These are phyloP conservation scores for Isotomurus palustris DNA, from an alignment of 2,888 invertebrate genomes.

Conservation along the genomic window DNA sequence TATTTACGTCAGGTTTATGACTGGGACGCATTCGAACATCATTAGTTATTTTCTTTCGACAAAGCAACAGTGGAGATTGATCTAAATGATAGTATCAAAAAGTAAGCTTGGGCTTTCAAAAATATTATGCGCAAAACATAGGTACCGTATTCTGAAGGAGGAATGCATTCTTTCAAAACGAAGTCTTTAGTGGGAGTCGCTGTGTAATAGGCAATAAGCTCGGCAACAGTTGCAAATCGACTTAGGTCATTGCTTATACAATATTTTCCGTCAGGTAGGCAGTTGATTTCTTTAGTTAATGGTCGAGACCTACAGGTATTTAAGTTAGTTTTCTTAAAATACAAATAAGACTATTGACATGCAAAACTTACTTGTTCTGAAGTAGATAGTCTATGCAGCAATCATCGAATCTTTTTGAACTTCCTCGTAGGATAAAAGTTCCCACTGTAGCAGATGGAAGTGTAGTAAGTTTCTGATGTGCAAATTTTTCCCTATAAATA, in stretches of 20 bases:
- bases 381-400: conserved; percentile 78
- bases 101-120: too few species aligned
- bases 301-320: conserved; percentile 31
- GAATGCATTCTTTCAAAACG: conserved; percentile 68
- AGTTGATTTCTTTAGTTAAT: conserved; percentile 25
- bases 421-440: conserved; percentile 75
- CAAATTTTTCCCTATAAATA: conserved; percentile 69
- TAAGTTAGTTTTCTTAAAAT: too few species aligned
- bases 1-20: conserved; percentile 49
- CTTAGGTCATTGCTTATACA: conserved; percentile 13
- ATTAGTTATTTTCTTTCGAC: conserved; percentile 50
- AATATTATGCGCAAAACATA: too few species aligned
- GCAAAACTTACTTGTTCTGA: conserved; percentile 60
- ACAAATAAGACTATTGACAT: background rate
- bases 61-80: conserved; percentile 65
- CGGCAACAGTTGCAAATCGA: conserved; percentile 53
- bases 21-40: conserved; percentile 49
- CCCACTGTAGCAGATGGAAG: conserved; percentile 70
- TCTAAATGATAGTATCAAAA: conserved; percentile 53
- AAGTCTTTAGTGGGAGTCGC: conserved; percentile 61
- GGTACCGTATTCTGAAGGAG: conserved; percentile 82
- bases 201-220: conserved; percentile 55
- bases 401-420: conserved; percentile 71
- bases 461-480: conserved; percentile 75
- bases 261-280: conserved; percentile 31